Evolutionary conservation across 2,888 invertebrate genomes (phyloP).

Genomic region (Ochropleura leucogaster): DNA sequence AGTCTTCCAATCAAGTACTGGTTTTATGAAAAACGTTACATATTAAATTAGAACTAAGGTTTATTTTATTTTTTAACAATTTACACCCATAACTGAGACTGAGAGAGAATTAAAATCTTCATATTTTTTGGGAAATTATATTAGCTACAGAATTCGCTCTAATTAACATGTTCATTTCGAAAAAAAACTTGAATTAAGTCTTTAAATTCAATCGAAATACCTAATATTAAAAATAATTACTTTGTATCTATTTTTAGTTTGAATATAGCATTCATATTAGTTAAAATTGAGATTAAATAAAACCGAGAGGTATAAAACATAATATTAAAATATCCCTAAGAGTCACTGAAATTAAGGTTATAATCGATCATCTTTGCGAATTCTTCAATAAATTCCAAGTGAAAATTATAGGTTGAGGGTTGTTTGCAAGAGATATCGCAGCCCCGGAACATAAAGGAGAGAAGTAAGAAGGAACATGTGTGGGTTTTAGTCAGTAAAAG

Average conservation of each 20-base stretch:
- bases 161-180: neutral
- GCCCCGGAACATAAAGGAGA: too few relatives aligned
- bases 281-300: too few relatives aligned
- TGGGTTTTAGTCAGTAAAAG: too few relatives aligned
- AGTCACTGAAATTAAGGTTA: neutral
- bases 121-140: neutral
- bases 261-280: too few relatives aligned
- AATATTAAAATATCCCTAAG: too few relatives aligned
- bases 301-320: too few relatives aligned
- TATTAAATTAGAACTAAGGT: neutral
- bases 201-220: neutral
- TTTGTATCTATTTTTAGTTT: too few relatives aligned
- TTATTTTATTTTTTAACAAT: neutral
- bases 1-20: slow-evolving; percentile 1
- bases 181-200: neutral
- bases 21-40: neutral
- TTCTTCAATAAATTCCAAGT: neutral
- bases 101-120: too few relatives aligned
- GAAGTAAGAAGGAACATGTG: too few relatives aligned
- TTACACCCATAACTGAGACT: neutral
- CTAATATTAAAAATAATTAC: too few relatives aligned
- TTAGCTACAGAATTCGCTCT: neutral
- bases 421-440: too few relatives aligned
- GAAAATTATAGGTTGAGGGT: slow-evolving; percentile 3
- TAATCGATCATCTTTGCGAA: neutral